Evolutionary conservation across 1,140 invertebrate genomes (phyloP).

Genomic region (Lasioglossum baleicum): DNA sequence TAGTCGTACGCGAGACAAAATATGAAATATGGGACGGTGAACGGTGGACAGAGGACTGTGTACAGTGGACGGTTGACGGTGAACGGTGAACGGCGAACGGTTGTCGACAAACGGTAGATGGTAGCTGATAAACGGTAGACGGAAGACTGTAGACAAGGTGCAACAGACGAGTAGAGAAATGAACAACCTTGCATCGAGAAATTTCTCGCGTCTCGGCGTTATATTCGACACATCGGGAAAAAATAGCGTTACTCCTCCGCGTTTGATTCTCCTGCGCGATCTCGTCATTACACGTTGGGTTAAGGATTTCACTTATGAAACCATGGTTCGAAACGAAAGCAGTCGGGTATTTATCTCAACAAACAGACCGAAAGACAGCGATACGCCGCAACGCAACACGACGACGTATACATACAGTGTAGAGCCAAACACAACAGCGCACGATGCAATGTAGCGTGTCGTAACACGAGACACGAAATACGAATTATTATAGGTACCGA

Average conservation of each 20-base stretch:
- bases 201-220: not conserved
- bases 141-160: not conserved
- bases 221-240: not conserved
- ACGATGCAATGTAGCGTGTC: not conserved
- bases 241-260: too few relatives aligned
- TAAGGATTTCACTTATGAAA: constrained; percentile 75
- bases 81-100: not conserved
- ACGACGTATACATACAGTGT: not conserved
- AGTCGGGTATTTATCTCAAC: constrained; percentile 67
- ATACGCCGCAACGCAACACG: not conserved
- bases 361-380: constrained; percentile 71
- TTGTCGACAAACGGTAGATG: not conserved
- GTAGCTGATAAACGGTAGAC: not conserved
- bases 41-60: not conserved
- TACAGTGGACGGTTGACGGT: not conserved
- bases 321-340: constrained; percentile 72
- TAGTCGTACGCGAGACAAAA: too few relatives aligned
- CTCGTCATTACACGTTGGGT: constrained; percentile 53
- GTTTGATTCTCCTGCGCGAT: constrained; percentile 69
- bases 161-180: not conserved
- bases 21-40: too few relatives aligned
- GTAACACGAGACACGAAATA: not conserved
- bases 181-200: not conserved
- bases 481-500: too few relatives aligned
- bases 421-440: not conserved